Evolutionary conservation across 1,140 invertebrate species (phyloP).

Genomic region (Mya arenaria): DNA sequence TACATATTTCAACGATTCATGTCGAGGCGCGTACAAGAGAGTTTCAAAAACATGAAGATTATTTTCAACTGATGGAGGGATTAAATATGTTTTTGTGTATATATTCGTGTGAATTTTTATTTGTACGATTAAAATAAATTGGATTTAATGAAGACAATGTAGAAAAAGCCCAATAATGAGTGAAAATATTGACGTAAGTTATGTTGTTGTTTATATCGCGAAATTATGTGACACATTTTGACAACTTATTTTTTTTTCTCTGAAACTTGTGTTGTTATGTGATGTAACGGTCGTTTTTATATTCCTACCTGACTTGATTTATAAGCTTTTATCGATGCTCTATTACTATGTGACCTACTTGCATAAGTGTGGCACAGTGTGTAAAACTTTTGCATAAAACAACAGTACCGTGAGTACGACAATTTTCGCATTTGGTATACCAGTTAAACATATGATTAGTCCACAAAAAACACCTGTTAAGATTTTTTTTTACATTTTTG

Average conservation of each 20-base stretch:
- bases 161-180: conserved; percentile 60
- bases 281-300: too few relatives aligned
- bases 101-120: conserved; percentile 42
- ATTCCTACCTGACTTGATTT: too few relatives aligned
- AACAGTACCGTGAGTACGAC: too few relatives aligned
- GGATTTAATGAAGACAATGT: conserved; percentile 32
- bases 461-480: too few relatives aligned
- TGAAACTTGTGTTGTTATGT: neutral
- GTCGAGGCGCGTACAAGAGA: conserved; percentile 69
- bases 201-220: conserved; percentile 31
- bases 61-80: conserved; percentile 43
- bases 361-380: too few relatives aligned
- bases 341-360: too few relatives aligned
- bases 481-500: too few relatives aligned
- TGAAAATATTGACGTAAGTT: conserved; percentile 69
- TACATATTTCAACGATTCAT: conserved; percentile 55
- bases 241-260: neutral
- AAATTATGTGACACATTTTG: conserved; percentile 20
- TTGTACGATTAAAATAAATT: conserved; percentile 28
- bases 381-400: too few relatives aligned
- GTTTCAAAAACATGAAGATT: conserved; percentile 54
- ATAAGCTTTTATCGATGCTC: too few relatives aligned
- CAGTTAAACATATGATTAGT: too few relatives aligned
- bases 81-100: conserved; percentile 36
- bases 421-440: too few relatives aligned